These are phyloP conservation scores for Liodrosophila aerea DNA, from an alignment of 2,888 invertebrate species.

Conservation along the genomic window DNA sequence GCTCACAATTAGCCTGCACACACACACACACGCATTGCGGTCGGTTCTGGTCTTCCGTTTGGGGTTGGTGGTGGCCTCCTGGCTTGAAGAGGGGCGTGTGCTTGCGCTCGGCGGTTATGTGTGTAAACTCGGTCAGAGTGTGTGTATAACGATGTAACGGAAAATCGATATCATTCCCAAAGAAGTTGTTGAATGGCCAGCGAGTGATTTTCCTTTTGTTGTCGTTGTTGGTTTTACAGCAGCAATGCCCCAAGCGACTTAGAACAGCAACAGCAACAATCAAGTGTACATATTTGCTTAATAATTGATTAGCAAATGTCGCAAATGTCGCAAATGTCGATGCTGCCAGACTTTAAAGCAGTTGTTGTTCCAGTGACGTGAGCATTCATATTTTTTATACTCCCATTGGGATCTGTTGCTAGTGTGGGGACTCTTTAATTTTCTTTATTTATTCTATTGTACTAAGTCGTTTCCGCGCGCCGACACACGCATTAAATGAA, in stretches of 20 bases:
- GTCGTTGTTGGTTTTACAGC: too few species aligned
- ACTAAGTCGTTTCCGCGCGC: constrained; percentile 43
- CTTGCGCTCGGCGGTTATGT: constrained; percentile 51
- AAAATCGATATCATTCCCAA: constrained; percentile 70
- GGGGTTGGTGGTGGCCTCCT: not conserved
- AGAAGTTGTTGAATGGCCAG: constrained; percentile 62
- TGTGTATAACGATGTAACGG: constrained; percentile 77
- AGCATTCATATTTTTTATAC: constrained; percentile 15
- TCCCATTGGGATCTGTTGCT: constrained; percentile 15
- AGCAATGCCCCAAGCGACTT: not conserved
- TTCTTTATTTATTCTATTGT: constrained; percentile 25
- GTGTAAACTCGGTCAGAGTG: constrained; percentile 72
- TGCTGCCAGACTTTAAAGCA: too few species aligned
- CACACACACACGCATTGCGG: constrained; percentile 14
- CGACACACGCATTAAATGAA: constrained; percentile 41
- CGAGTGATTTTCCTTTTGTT: constrained; percentile 11
- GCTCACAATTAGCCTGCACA: constrained; percentile 3
- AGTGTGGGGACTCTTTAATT: constrained; percentile 8
- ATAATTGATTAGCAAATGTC: not conserved
- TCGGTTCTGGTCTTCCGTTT: not conserved
- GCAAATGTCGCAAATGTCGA: too few species aligned
- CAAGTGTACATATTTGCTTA: not conserved
- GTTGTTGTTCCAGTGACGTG: not conserved
- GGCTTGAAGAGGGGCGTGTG: constrained; percentile 51
- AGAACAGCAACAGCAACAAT: not conserved